phyloP scores from a whole-genome alignment of 2,888 invertebrate genomes.

The Pyrochroa serraticornis region DNA sequence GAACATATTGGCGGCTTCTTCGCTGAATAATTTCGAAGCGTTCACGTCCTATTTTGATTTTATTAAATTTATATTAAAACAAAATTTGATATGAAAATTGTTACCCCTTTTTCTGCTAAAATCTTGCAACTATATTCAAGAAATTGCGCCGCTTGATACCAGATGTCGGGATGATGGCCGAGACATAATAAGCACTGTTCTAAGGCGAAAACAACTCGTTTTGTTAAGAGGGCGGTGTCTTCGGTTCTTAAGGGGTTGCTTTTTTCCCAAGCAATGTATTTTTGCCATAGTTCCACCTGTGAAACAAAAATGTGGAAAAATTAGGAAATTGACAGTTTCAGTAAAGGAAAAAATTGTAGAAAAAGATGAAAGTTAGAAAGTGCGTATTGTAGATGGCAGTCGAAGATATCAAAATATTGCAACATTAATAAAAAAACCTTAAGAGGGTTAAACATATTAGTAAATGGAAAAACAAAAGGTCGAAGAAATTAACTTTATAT shows the following conservation, averaged over 20 bases:
- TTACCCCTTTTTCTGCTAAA: constrained; percentile 91
- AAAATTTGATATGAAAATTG: constrained; percentile 47
- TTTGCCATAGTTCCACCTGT: constrained; percentile 98
- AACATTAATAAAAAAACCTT: too few relatives aligned
- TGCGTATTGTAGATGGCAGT: too few relatives aligned
- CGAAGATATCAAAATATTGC: too few relatives aligned
- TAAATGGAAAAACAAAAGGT: too few relatives aligned
- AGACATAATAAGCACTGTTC: constrained; percentile 96
- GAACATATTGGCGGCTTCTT: constrained; percentile 93
- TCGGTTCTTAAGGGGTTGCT: constrained; percentile 95
- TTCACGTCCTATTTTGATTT: constrained; percentile 86
- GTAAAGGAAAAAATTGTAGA: neutral
- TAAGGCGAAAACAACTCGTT: constrained; percentile 97
- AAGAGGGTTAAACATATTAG: too few relatives aligned
- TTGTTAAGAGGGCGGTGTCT: constrained; percentile 90
- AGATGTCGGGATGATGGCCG: constrained; percentile 97
- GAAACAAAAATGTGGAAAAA: constrained; percentile 13
- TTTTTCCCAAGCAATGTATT: constrained; percentile 97
- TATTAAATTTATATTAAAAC: too few relatives aligned
- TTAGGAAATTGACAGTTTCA: too few relatives aligned
- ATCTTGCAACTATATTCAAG: constrained; percentile 93
- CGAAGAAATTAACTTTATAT: too few relatives aligned
- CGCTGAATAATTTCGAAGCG: constrained; percentile 89
- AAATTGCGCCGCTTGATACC: constrained; percentile 98
- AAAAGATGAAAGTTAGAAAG: neutral